phyloP scores from a whole-genome alignment of 1,140 invertebrate species.

The Pseudoatta argentina region DNA sequence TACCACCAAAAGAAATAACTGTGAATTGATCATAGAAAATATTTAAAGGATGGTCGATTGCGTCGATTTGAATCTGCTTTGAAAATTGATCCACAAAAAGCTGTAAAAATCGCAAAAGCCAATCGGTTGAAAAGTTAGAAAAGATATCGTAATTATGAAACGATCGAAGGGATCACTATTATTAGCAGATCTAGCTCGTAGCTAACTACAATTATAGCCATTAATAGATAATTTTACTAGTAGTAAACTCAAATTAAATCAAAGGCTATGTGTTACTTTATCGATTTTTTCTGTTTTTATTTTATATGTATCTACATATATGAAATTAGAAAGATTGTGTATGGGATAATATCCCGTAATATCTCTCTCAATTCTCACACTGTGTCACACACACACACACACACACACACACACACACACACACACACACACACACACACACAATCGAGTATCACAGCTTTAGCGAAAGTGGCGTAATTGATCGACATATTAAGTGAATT shows the following conservation, averaged over 20 bases:
- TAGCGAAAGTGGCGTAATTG: slow-evolving; percentile 13
- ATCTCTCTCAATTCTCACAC: background rate
- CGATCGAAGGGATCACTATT: slow-evolving; percentile 63
- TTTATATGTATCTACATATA: too few relatives aligned
- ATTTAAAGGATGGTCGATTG: background rate
- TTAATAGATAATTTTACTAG: slow-evolving; percentile 49
- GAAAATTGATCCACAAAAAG: slow-evolving; percentile 4
- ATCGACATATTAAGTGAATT: slow-evolving; percentile 17
- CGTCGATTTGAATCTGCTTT: background rate
- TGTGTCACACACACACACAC: too few relatives aligned
- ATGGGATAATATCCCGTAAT: background rate
- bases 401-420: too few relatives aligned
- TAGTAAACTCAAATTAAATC: too few relatives aligned
- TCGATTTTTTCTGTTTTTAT: too few relatives aligned
- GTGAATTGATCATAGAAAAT: background rate
- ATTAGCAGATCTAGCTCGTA: slow-evolving; percentile 68
- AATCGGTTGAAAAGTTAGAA: background rate
- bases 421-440: too few relatives aligned
- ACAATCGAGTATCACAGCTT: background rate
- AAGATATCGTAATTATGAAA: slow-evolving; percentile 56
- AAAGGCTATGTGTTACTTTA: too few relatives aligned
- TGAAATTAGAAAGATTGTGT: background rate
- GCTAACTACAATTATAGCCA: slow-evolving; percentile 78
- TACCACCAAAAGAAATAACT: too few relatives aligned
- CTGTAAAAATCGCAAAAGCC: slow-evolving; percentile 51